Evolutionary conservation across 2,797 vertebrate species (phyloP).

Genomic region (Diplodus sargus): DNA sequence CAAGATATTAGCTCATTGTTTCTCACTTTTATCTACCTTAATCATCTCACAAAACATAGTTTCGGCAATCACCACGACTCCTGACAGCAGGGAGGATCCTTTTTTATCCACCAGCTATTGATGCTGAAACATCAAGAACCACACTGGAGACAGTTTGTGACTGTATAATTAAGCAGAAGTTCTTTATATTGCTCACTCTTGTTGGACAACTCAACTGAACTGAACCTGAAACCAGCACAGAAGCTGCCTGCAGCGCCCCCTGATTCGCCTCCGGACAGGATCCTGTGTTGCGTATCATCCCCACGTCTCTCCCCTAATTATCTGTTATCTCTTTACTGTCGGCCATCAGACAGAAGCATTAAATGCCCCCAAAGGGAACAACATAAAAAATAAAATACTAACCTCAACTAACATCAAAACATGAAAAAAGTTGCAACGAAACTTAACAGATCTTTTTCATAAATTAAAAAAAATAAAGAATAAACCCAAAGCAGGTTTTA

Average conservation of each 20-base stretch:
- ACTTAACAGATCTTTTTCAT: neutral
- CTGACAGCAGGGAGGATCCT: neutral
- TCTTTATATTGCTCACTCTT: neutral
- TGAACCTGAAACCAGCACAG: neutral
- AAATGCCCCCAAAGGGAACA: neutral
- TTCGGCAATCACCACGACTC: conserved; percentile 2
- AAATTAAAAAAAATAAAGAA: no score
- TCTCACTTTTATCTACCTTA: conserved; percentile 6
- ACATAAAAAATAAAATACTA: neutral
- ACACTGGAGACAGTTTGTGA: neutral
- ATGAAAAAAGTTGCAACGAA: neutral
- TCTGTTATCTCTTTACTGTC: neutral
- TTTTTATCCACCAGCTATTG: neutral
- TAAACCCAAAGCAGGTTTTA: no score
- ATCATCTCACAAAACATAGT: conserved; percentile 22
- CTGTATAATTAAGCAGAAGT: neutral
- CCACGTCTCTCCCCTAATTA: neutral
- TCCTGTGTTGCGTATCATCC: neutral
- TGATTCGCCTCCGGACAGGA: no score
- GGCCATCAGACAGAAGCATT: neutral
- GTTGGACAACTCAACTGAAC: neutral
- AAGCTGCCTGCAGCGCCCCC: no score
- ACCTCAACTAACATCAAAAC: neutral
- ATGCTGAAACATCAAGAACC: neutral
- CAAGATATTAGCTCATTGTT: conserved; percentile 10